Conservation (phyloP, 2,797 vertebrate species). For the Alauda arvensis region DNA sequence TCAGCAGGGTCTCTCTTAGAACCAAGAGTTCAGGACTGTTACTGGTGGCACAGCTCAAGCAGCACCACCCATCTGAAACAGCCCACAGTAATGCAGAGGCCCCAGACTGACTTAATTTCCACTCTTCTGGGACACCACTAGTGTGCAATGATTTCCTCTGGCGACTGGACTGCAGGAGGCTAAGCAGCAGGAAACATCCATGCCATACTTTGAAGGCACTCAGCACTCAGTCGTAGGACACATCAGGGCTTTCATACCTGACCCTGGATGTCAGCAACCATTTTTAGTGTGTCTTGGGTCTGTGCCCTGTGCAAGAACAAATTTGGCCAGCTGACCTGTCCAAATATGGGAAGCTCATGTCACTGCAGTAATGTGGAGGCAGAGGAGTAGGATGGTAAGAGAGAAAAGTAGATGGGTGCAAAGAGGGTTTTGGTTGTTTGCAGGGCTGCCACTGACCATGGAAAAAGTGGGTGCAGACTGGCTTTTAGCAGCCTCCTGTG, state of each 20-base stretch:
- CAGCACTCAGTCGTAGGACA: background rate
- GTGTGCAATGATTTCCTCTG: background rate
- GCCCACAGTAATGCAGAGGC: background rate
- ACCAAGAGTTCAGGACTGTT: background rate
- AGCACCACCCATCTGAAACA: background rate
- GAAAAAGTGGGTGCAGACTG: background rate
- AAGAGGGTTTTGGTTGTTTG: accelerated
- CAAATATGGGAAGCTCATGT: accelerated
- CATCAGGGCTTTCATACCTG: background rate
- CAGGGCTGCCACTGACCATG: background rate
- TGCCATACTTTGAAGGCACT: background rate
- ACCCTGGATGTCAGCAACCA: accelerated
- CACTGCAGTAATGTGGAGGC: background rate
- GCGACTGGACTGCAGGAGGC: background rate
- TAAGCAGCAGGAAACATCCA: background rate
- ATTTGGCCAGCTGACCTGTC: background rate
- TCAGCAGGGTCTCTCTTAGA: background rate
- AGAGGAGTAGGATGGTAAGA: background rate
- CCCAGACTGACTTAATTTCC: background rate
- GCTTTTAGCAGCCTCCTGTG: background rate
- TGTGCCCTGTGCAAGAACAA: background rate
- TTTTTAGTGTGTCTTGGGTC: background rate
- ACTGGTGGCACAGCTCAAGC: background rate
- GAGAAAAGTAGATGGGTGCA: background rate
- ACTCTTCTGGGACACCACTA: background rate